Evolutionary conservation across 2,888 invertebrate genomes (phyloP).

Genomic region (Zygaena filipendulae): DNA sequence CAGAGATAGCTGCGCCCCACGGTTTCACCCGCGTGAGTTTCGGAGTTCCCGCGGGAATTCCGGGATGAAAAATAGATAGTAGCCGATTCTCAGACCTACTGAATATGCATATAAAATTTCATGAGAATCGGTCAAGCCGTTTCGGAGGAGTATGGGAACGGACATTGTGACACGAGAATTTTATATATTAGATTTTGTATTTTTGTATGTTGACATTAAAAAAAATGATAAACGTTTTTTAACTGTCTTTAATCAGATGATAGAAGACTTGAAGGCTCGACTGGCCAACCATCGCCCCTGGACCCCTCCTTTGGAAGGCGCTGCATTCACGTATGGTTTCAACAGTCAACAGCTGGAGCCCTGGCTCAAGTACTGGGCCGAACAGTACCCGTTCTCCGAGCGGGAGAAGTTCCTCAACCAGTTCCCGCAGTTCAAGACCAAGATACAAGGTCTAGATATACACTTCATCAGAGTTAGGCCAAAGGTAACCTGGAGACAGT

Average conservation of each 20-base stretch:
- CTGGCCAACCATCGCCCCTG: slow-evolving; percentile 11
- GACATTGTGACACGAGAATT: no score
- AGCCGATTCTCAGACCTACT: no score
- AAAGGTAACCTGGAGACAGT: slow-evolving; percentile 14
- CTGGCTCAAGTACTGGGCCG: slow-evolving; percentile 77
- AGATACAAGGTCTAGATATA: slow-evolving; percentile 73
- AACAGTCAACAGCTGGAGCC: slow-evolving; percentile 70
- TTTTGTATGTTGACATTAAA: background rate
- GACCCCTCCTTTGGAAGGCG: slow-evolving; percentile 66
- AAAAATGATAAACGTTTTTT: no score
- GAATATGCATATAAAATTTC: no score
- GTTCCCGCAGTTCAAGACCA: slow-evolving; percentile 75
- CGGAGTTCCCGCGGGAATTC: no score
- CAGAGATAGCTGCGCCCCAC: no score
- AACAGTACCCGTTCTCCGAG: slow-evolving; percentile 66
- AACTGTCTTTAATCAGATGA: slow-evolving; percentile 13
- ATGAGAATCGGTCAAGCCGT: no score
- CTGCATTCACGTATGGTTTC: slow-evolving; percentile 80
- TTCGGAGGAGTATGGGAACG: no score
- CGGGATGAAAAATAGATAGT: no score
- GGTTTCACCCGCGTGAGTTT: no score
- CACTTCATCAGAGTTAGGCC: slow-evolving; percentile 77
- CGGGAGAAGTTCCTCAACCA: slow-evolving; percentile 72
- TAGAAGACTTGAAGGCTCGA: slow-evolving; percentile 15
- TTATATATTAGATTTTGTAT: no score